phyloP scores from a whole-genome alignment of 2,888 invertebrate species.

The Euplagia quadripunctaria region DNA sequence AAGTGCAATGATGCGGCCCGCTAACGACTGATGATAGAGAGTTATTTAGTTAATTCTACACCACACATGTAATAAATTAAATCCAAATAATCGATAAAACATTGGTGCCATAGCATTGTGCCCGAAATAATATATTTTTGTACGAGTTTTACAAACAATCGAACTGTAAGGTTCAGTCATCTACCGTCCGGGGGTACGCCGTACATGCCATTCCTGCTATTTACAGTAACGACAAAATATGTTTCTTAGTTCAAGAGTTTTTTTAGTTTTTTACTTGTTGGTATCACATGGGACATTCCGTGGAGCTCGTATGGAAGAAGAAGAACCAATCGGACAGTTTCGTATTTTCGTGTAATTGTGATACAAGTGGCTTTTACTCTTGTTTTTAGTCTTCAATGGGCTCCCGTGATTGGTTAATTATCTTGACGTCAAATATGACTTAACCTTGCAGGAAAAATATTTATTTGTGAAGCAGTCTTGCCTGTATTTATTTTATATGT shows the following conservation, averaged over 20 bases:
- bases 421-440: neutral
- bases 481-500: conserved; percentile 55
- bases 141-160: conserved; percentile 41
- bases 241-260: conserved; percentile 26
- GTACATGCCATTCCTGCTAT: neutral
- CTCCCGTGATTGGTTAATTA: neutral
- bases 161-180: conserved; percentile 13
- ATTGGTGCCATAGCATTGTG: conserved; percentile 57
- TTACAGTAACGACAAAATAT: neutral
- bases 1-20: conserved; percentile 88
- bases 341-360: too few relatives aligned
- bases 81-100: conserved; percentile 21
- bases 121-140: conserved; percentile 52
- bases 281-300: too few relatives aligned
- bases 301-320: too few relatives aligned
- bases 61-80: conserved; percentile 15
- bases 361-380: too few relatives aligned
- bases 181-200: neutral
- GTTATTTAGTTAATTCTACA: conserved; percentile 31
- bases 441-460: neutral
- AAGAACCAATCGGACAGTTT: too few relatives aligned
- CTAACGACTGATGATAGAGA: conserved; percentile 48
- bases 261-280: too few relatives aligned
- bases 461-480: conserved; percentile 35
- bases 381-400: too few relatives aligned